Evolutionary conservation across 1,140 invertebrate species (phyloP).

Genomic region (Mycetomoellerius zeteki): DNA sequence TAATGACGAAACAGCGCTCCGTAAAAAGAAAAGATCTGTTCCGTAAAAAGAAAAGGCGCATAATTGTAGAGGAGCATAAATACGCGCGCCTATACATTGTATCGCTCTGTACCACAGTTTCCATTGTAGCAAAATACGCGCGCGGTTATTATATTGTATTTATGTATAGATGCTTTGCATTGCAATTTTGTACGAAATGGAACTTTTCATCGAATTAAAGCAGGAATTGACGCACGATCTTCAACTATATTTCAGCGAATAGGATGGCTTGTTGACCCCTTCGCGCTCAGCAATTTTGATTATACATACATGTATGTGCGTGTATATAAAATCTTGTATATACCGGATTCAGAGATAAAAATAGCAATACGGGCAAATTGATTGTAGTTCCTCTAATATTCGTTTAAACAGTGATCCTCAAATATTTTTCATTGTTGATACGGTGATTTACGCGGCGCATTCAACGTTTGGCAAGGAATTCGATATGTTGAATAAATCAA

Average conservation of each 20-base stretch:
- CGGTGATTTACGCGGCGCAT: background rate
- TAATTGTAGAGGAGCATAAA: background rate
- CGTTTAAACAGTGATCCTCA: background rate
- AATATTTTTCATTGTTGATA: constrained; percentile 6
- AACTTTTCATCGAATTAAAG: background rate
- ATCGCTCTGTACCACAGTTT: background rate
- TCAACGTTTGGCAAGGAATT: background rate
- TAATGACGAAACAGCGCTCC: constrained; percentile 1
- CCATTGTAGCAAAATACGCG: background rate
- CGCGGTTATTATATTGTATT: constrained; percentile 12
- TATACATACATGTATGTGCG: too few species aligned
- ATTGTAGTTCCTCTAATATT: background rate
- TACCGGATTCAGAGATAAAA: constrained; percentile 2
- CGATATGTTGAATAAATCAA: background rate
- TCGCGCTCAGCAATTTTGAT: constrained; percentile 30
- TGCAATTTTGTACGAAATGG: constrained; percentile 20
- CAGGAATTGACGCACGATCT: constrained; percentile 8
- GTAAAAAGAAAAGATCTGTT: background rate
- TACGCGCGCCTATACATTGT: background rate
- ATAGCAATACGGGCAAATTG: constrained; percentile 11
- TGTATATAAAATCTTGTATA: constrained; percentile 14
- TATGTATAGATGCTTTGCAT: constrained; percentile 21
- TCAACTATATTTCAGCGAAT: background rate
- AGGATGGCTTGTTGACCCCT: constrained; percentile 22
- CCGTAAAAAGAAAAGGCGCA: background rate